Evolutionary conservation across 2,888 invertebrate genomes (phyloP), one percentile per base, ranked within the genome.

Genomic region (Beris chalybata): DNA sequence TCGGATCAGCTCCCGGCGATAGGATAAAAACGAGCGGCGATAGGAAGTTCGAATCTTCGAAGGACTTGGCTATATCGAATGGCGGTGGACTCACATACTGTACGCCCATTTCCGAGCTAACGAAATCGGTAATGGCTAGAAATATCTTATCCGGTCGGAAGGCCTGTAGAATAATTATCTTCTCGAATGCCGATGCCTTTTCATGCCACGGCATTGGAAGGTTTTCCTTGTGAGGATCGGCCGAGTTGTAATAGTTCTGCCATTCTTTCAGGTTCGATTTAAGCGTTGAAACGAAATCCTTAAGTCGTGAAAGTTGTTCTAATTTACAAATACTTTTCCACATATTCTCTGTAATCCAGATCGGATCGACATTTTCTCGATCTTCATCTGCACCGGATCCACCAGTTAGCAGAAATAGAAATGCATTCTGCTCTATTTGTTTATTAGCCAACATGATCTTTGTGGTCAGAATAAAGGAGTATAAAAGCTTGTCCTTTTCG

Each of bases 1-100:
- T 71, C 0, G 95, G 96, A 80, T 96, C 95, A 0, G 94, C 93
- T 7, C 95, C 95, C 0, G 94, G 90, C 3, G 94, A 94, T 0
- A 96, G 83, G 15, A 96, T 90, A 76, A 96, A 95, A 65, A 96
- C 89, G 63, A 96, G 83, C 0, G 95, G 95, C 0, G 89, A 88
- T 2, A 85, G 81, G 0, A 89, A 86, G 64, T 88, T 88, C 0
- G 94, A 92, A 76, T 95, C 94, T 0, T 85, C 87, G 80, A 86
- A 95, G 71, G 93, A 87, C 66, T 89, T 89, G 0, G 88, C 86
- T 67, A 96, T 84, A 77, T 94, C 92, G 31, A 92, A 90, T 3
- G 92, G 89, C 71, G 94, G 94, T 0, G 95, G 94, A 74, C 92
- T 90, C 55, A 95, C 88, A 79, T 92, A 96, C 71, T 89, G 85